Evolutionary conservation across 2,888 invertebrate genomes (phyloP).

Genomic region (Ornithoptera priamus): DNA sequence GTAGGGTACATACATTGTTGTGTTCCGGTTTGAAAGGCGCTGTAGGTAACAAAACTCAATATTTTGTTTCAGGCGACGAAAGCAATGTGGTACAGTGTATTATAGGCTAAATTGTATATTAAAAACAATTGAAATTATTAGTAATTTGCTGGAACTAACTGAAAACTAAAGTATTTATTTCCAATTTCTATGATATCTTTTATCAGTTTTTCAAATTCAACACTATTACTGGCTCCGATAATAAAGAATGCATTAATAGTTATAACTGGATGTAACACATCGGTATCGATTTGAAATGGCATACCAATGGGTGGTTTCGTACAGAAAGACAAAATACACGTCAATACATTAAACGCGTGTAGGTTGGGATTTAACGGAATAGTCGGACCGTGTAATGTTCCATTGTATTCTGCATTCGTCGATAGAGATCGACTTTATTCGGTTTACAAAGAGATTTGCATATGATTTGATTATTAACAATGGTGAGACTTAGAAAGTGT

Average conservation of each 20-base stretch:
- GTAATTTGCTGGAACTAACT: no score
- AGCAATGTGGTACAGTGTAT: no score
- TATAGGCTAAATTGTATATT: no score
- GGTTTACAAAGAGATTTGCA: slow-evolving; percentile 46
- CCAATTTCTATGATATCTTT: background rate
- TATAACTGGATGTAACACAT: slow-evolving; percentile 50
- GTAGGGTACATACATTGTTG: no score
- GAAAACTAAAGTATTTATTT: no score
- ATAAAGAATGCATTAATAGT: background rate
- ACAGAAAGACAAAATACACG: slow-evolving; percentile 25
- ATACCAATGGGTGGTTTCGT: slow-evolving; percentile 40
- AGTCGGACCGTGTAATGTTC: slow-evolving; percentile 45
- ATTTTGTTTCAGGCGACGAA: no score
- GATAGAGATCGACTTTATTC: slow-evolving; percentile 54
- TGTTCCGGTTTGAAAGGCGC: no score
- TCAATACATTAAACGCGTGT: slow-evolving; percentile 33
- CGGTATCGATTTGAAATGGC: slow-evolving; percentile 47
- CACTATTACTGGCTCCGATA: background rate
- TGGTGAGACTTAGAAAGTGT: slow-evolving; percentile 33
- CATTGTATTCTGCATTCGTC: slow-evolving; percentile 53
- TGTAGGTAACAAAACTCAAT: no score
- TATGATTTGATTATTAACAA: slow-evolving; percentile 41
- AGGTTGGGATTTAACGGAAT: slow-evolving; percentile 39
- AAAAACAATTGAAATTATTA: no score
- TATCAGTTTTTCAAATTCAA: slow-evolving; percentile 3